Percentiles rank a stretch among this genome's conserved stretches.
Conservation (phyloP, 2,888 invertebrate genomes). For the Eutolmus rufibarbis region DNA sequence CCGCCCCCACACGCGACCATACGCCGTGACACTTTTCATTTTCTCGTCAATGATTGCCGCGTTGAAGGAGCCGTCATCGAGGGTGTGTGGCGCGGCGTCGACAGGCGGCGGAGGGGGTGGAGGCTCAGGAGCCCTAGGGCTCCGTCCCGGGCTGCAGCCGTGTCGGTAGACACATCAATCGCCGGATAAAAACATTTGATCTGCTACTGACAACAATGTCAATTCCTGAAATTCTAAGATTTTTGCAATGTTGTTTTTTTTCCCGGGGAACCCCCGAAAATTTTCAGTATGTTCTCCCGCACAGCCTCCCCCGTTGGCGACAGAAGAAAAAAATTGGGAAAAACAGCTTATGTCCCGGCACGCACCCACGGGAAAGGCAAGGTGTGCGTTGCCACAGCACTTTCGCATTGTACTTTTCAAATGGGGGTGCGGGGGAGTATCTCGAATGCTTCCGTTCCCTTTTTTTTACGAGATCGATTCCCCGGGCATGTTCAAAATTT, state of each 20-base stretch:
- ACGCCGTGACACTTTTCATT: constrained; percentile 1
- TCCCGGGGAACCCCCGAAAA: neutral
- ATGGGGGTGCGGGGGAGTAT: neutral
- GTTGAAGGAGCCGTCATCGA: neutral
- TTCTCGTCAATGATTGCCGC: neutral
- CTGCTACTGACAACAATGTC: constrained; percentile 38
- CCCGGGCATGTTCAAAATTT: neutral
- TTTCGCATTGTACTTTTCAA: neutral
- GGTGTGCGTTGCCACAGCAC: neutral
- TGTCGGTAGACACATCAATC: constrained; percentile 35
- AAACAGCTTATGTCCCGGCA: neutral
- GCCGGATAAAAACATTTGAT: constrained; percentile 39
- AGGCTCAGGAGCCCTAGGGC: neutral
- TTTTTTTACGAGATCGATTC: constrained; percentile 12
- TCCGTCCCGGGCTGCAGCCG: neutral
- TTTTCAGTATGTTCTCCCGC: neutral
- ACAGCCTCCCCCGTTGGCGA: neutral
- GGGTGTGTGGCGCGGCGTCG: too few relatives aligned
- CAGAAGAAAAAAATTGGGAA: neutral
- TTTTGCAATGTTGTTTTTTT: constrained; percentile 28
- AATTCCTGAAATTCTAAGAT: constrained; percentile 21
- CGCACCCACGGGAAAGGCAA: neutral
- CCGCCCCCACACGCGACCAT: neutral
- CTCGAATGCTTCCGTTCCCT: neutral
- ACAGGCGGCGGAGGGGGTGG: neutral